Percentiles rank a stretch among this genome's conserved stretches.
phyloP scores from a whole-genome alignment of 1,140 invertebrate genomes.

The Medauroidea extradentata region DNA sequence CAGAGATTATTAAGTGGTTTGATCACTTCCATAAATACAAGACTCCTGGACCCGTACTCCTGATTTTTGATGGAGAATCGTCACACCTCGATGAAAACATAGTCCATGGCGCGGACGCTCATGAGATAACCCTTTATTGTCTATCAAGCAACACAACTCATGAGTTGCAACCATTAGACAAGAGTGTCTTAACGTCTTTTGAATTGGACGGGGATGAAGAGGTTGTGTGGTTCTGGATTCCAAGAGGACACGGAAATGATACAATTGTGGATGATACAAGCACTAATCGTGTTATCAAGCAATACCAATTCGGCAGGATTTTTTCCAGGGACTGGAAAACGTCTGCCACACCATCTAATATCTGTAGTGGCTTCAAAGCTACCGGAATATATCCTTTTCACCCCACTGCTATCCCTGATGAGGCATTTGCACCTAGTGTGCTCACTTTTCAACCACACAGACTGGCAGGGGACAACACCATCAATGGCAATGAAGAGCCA shows the following conservation, averaged over 20 bases:
- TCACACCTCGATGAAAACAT: conserved; percentile 32
- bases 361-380: conserved; percentile 28
- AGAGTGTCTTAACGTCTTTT: conserved; percentile 34
- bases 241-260: too few species aligned
- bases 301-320: conserved; percentile 33
- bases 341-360: conserved; percentile 25
- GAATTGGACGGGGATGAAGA: conserved; percentile 39
- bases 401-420: conserved; percentile 28
- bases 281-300: conserved; percentile 28
- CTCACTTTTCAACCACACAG: conserved; percentile 9
- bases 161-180: conserved; percentile 41
- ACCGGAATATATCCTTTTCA: conserved; percentile 33
- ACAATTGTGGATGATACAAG: not conserved
- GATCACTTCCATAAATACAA: conserved; percentile 35
- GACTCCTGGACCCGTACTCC: conserved; percentile 26
- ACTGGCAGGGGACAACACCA: too few species aligned
- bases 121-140: conserved; percentile 35
- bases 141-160: conserved; percentile 40
- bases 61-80: conserved; percentile 40
- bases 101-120: conserved; percentile 32
- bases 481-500: too few species aligned
- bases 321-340: conserved; percentile 34
- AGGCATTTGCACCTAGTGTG: conserved; percentile 30
- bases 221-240: conserved; percentile 15
- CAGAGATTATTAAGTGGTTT: conserved; percentile 34